Base-by-base conservation (phyloP, 2,888 invertebrate species). In the Eledone cirrhosa region DNA sequence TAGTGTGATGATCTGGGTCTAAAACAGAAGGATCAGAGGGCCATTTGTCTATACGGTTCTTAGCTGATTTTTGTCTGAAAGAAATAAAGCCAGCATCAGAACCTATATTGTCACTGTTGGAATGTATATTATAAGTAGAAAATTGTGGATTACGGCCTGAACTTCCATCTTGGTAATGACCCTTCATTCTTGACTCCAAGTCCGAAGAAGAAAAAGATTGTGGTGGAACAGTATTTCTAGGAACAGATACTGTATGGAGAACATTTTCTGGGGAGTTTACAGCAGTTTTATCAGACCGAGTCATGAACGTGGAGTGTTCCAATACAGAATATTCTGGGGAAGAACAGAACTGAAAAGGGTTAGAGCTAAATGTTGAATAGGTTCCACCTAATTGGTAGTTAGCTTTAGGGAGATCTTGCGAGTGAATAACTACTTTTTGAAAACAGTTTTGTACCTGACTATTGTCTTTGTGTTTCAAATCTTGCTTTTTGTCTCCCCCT, bases 261-360 rank as follows among this genome's bases (percentile, higher is more conserved):
- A 41, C 41, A 41, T 41, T 41, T 41, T 41, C 41, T 41, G 5
- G 41, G 11, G 41, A 41, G 5, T 41, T 41, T 41, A 41, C 5
- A 11, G 41, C 41, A 41, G 41, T 41, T 41, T 41, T 41, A 11
- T 41, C 41, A 3, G 41, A 41, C 11, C 8, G 41, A 8, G 41
- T 41, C 41, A 2, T 41, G 41, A 8, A 11, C 8, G 11, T 11
- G 5, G 41, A 41, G 3, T 41, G 72, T n/a, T 72, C 72, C 22
- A 72, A 72, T n/a, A 72, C 41, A 31, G 72, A 72, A 72, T 72
- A 72, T 72, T 72, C 72, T 22, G 72, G 72, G 41, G 72, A 72
- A 72, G 72, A 33, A 41, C 41, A 41, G 41, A 41, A 41, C 41
- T 41, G 41, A 2, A 41, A 11, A 41, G 41, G 72, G 7, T 72